These are phyloP conservation scores for Pachycephus smyrnensis DNA, from an alignment of 2,888 invertebrate species.

Conservation along the genomic window DNA sequence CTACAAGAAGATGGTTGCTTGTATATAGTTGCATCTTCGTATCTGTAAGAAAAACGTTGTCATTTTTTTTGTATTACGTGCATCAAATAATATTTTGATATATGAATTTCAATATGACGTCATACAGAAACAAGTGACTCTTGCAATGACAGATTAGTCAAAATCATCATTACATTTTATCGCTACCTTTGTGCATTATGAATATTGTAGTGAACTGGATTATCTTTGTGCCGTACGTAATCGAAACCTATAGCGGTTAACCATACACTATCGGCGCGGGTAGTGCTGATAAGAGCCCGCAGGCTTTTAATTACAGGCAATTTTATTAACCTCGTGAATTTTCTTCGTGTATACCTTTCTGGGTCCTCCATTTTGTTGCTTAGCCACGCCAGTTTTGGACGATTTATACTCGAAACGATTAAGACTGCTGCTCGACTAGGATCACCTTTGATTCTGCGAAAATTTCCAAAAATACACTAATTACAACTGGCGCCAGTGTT, in stretches of 20 bases:
- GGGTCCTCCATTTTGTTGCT: conserved; percentile 50
- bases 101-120: not conserved
- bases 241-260: not conserved
- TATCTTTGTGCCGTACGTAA: not conserved
- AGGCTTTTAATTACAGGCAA: no score
- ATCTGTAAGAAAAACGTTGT: conserved; percentile 38
- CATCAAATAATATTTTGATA: not conserved
- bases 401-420: not conserved
- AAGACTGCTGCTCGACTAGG: conserved; percentile 31
- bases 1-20: conserved; percentile 42
- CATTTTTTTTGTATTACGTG: not conserved
- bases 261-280: no score
- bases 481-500: not conserved
- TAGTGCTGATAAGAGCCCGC: no score
- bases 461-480: not conserved
- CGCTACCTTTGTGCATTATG: not conserved
- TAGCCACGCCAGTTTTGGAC: not conserved
- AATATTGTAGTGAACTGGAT: not conserved
- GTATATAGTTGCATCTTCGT: conserved; percentile 49
- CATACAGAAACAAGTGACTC: not conserved
- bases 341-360: conserved; percentile 47
- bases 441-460: conserved; percentile 57
- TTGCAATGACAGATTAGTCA: no score
- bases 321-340: conserved; percentile 7
- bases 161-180: not conserved